Base-by-base conservation (phyloP, 2,888 invertebrate genomes). In the Morpho achilles region DNA sequence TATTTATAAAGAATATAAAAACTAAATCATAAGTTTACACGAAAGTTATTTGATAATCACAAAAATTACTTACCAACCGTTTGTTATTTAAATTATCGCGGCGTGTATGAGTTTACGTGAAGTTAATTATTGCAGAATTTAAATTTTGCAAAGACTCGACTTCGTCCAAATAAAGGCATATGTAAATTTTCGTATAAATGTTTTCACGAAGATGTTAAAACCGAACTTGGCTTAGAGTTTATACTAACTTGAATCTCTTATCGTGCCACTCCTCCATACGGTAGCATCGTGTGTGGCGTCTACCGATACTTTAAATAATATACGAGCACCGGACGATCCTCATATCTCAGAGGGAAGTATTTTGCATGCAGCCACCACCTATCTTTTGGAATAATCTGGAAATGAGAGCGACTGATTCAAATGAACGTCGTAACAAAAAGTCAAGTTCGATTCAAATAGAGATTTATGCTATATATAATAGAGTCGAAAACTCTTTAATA, bases 331-430 rank as follows among this genome's bases (percentile, higher is more conserved):
- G 79, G 82, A 82, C 82, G 81, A 80, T 82, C 78, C 79, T 80
- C 87, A 87, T 87, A 89, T 87, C 88, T 85, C 81, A 80, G 80
- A 78, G 78, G 87, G 87, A 88, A 89, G 87, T 86, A 82, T 84
- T 89, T 86, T 86, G 86, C 88, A 88, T 89, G 83, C 83, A 75
- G 76, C 80, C 73, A 79, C 82, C 76, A 84, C 77, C 79, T 84
- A 88, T 88, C 88, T 87, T 84, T 81, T 80, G 78, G 79, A 82
- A 82, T 80, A 82, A 88, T 89, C 89, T 82, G 74, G 68, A 84
- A 87, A 87, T 76, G 78, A 56, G 56, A 53, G 58, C 57, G 16
- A 56, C 16, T 53, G 44, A 51, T 52, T 60, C 32, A 10, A n/a
- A 47, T 52, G 47, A 53, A 58, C 50, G 56, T 45, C 51, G 3